These are phyloP conservation scores for Orcinus orca DNA, from an alignment of 2,113 vertebrate species.

Conservation along the genomic window DNA sequence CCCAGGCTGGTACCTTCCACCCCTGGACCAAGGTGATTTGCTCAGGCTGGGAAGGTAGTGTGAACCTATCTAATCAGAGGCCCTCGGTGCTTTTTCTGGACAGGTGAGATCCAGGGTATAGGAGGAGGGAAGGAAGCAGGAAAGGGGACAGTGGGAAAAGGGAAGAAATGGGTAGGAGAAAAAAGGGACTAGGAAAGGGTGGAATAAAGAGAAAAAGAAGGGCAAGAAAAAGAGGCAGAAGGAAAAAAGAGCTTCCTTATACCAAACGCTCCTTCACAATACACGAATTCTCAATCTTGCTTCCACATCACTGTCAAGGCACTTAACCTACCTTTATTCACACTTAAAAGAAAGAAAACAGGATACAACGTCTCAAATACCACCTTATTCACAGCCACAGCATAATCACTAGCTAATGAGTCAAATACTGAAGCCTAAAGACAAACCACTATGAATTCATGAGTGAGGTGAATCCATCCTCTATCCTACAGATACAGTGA, in stretches of 20 bases:
- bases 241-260: not conserved
- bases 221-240: no score
- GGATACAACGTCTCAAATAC: not conserved
- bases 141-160: not conserved
- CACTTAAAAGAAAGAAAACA: not conserved
- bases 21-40: no score
- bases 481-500: not conserved
- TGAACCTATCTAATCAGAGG: not conserved
- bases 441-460: not conserved
- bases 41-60: not conserved
- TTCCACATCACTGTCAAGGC: not conserved
- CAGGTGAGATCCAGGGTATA: not conserved
- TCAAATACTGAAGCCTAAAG: not conserved
- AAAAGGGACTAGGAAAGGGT: not conserved
- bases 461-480: not conserved
- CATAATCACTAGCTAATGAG: not conserved
- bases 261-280: not conserved
- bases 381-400: not conserved
- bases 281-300: not conserved
- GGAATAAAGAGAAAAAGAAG: not conserved
- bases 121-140: not conserved
- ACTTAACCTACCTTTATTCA: not conserved
- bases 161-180: not conserved
- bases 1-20: rapidly evolving
- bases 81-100: not conserved